A percentile compares a stretch with the other conserved stretches of the same genome.
These are phyloP conservation scores for Anthopleura sola DNA, from an alignment of 64 coral and sea anemone genomes.

Conservation along the genomic window DNA sequence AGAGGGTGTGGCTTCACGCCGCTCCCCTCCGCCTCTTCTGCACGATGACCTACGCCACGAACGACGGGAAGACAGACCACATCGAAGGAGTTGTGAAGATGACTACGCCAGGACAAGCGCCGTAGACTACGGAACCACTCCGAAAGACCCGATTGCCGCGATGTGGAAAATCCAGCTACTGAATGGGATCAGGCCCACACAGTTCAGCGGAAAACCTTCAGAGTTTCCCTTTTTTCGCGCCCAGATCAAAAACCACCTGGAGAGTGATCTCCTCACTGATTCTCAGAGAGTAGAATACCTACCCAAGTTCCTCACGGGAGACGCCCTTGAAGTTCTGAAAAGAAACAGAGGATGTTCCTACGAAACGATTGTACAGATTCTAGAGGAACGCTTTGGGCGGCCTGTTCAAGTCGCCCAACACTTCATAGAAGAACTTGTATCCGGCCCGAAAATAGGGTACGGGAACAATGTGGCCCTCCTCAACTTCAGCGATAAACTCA, in stretches of 20 bases:
- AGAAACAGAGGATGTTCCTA: conserved; percentile 13
- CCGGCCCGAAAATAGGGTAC: too few species aligned
- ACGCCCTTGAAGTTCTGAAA: conserved; percentile 26
- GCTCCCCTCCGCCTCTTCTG: too few species aligned
- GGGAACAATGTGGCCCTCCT: too few species aligned
- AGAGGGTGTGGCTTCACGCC: too few species aligned
- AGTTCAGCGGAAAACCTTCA: conserved; percentile 24
- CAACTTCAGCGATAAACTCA: too few species aligned
- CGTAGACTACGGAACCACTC: background rate
- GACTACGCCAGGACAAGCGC: background rate
- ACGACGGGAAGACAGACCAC: background rate
- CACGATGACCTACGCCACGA: too few species aligned
- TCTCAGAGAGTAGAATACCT: conserved; percentile 36
- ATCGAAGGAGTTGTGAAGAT: background rate
- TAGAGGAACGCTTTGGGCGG: too few species aligned
- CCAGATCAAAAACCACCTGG: conserved; percentile 18
- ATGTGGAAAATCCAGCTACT: conserved; percentile 32
- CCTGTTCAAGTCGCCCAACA: too few species aligned
- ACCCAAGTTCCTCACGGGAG: conserved; percentile 21
- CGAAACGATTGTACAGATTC: background rate
- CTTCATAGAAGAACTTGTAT: too few species aligned
- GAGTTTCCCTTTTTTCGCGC: conserved; percentile 30
- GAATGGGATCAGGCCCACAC: conserved; percentile 21
- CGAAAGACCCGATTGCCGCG: background rate
- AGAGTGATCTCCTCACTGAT: conserved; percentile 28